These are phyloP conservation scores for Panthera tigris DNA, from an alignment of 2,113 vertebrate genomes.

Conservation along the genomic window DNA sequence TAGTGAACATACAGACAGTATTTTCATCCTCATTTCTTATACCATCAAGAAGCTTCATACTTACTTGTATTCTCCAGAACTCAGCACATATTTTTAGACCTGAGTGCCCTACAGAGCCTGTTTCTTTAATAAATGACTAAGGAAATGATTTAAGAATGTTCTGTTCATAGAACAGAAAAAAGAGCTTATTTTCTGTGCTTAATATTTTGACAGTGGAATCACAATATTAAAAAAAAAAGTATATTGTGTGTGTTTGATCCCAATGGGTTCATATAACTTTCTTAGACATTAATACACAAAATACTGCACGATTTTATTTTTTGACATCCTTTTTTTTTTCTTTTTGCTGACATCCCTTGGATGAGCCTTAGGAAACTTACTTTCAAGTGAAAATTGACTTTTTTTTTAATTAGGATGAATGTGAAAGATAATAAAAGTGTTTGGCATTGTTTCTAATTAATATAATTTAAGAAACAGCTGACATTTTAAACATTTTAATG, in stretches of 20 bases:
- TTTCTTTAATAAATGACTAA: not conserved
- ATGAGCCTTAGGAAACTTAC: not conserved
- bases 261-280: not conserved
- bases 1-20: not conserved
- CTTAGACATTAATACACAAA: not conserved
- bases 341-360: not conserved
- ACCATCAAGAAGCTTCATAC: not conserved
- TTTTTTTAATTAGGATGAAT: conserved; percentile 27
- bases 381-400: not conserved
- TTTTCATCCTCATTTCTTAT: not conserved
- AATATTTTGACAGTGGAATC: not conserved
- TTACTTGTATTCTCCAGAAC: not conserved
- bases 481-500: conserved; percentile 64
- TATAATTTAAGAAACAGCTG: conserved; percentile 39
- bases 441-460: conserved; percentile 50
- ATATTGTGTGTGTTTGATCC: not conserved
- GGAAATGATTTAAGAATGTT: not conserved
- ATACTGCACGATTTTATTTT: not conserved
- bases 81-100: not conserved
- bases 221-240: not conserved
- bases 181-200: not conserved
- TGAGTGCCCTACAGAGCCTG: not conserved
- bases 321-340: not conserved
- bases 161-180: not conserved
- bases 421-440: not conserved